phyloP scores from a whole-genome alignment of 2,797 vertebrate species.

The Crenuchus spilurus region DNA sequence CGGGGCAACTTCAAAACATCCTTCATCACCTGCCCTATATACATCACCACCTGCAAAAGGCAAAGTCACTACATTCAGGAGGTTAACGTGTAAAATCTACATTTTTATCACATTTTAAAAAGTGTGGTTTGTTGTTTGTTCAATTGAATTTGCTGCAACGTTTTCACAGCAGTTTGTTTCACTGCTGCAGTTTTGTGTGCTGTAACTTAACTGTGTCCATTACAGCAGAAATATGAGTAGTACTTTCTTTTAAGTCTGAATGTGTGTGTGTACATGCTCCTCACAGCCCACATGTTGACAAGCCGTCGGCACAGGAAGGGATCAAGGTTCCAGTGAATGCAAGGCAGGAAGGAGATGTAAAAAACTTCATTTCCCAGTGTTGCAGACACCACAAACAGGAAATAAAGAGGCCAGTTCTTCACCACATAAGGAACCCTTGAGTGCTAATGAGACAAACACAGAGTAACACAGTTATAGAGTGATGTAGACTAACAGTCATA shows the following conservation, averaged over 20 bases:
- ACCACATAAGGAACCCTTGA: constrained; percentile 78
- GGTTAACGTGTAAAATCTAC: too few relatives aligned
- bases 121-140: too few relatives aligned
- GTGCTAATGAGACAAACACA: constrained; percentile 67
- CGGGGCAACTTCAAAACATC: constrained; percentile 93
- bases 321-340: constrained; percentile 92
- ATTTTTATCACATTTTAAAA: too few relatives aligned
- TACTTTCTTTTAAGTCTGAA: too few relatives aligned
- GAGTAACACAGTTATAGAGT: neutral
- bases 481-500: neutral
- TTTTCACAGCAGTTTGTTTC: too few relatives aligned
- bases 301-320: constrained; percentile 89
- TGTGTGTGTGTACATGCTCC: constrained; percentile 46
- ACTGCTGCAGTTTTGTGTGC: too few relatives aligned
- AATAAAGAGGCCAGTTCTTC: constrained; percentile 87
- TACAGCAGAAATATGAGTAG: too few relatives aligned
- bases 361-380: constrained; percentile 90
- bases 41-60: constrained; percentile 88
- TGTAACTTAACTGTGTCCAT: too few relatives aligned
- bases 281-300: constrained; percentile 91
- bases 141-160: too few relatives aligned
- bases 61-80: neutral
- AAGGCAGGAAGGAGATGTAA: constrained; percentile 93
- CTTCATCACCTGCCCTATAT: constrained; percentile 92
- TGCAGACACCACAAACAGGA: constrained; percentile 89